These are phyloP conservation scores for Ochotona princeps DNA, from an alignment of 2,113 vertebrate genomes.

Conservation along the genomic window DNA sequence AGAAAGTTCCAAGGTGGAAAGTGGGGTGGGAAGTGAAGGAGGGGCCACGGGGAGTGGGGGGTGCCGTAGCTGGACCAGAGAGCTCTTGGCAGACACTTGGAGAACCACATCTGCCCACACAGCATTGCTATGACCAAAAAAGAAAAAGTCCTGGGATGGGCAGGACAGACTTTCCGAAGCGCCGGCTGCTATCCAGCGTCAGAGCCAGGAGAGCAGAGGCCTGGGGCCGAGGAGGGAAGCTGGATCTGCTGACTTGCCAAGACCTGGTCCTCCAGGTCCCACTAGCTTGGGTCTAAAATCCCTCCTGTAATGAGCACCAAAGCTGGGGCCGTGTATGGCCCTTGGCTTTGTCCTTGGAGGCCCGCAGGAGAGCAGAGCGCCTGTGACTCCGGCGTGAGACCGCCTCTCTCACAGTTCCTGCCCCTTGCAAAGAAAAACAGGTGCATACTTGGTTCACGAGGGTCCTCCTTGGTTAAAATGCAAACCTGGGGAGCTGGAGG, in stretches of 20 bases:
- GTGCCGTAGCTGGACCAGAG: neutral
- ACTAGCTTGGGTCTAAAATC: neutral
- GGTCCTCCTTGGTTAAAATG: neutral
- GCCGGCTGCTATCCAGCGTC: neutral
- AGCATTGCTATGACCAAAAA: neutral
- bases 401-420: no score
- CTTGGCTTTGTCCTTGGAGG: neutral
- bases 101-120: neutral
- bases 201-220: neutral
- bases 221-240: neutral
- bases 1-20: neutral
- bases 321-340: no score
- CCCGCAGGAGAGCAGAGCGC: fast-evolving
- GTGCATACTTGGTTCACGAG: neutral
- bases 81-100: constrained; percentile 63
- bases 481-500: neutral
- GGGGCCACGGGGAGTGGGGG: fast-evolving
- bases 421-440: neutral
- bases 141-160: constrained; percentile 63
- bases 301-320: neutral
- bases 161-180: neutral
- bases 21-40: neutral
- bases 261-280: neutral
- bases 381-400: neutral
- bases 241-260: fast-evolving